Conservation (phyloP, 2,888 invertebrate species). For the Macrophya alboannulata region DNA sequence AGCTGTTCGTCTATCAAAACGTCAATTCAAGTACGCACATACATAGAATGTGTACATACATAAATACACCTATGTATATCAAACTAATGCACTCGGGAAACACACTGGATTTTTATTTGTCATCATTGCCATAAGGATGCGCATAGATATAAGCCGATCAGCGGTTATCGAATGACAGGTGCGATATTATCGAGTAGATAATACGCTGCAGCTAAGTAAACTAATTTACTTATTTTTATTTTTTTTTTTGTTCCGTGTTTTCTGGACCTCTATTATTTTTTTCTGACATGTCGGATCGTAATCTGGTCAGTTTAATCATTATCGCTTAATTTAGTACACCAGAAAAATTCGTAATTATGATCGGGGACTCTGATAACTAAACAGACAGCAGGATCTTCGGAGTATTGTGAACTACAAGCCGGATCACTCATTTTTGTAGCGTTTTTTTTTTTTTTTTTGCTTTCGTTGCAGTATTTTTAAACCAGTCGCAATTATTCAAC, state of each 20-base stretch:
- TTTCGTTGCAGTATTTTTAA: not conserved
- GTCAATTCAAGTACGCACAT: not conserved
- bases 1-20: slow-evolving; percentile 18
- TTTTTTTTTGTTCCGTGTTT: not conserved
- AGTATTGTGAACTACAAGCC: not conserved
- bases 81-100: not conserved
- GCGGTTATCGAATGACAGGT: slow-evolving; percentile 8
- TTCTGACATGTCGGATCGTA: not conserved
- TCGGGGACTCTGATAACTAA: not conserved
- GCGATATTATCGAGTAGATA: slow-evolving; percentile 12
- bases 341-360: not conserved
- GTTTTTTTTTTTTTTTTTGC: not conserved
- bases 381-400: not conserved
- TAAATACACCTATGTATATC: not conserved
- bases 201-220: not conserved
- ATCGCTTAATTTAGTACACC: not conserved
- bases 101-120: not conserved
- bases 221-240: slow-evolving; percentile 20
- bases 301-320: not conserved
- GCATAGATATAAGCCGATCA: not conserved
- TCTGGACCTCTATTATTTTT: not conserved
- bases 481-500: not conserved
- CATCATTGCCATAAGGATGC: not conserved
- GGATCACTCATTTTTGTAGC: not conserved
- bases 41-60: too few relatives aligned